These are phyloP conservation scores for Chymomyza amoena DNA, from an alignment of 2,888 invertebrate species.

Conservation along the genomic window DNA sequence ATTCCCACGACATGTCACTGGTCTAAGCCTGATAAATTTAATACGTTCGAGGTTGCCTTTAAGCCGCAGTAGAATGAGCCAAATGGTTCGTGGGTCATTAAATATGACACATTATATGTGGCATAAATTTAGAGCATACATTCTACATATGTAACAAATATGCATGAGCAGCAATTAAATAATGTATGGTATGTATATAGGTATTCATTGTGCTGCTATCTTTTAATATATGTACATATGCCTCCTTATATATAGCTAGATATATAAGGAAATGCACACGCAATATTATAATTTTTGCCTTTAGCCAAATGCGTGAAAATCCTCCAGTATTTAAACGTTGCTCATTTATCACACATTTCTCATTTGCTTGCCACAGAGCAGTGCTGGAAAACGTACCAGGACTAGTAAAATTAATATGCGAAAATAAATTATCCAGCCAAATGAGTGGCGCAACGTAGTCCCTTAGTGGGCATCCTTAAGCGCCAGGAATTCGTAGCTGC, in stretches of 20 bases:
- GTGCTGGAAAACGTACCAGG: constrained; percentile 14
- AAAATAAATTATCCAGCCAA: constrained; percentile 71
- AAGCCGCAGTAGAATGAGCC: constrained; percentile 7
- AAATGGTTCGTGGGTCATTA: constrained; percentile 15
- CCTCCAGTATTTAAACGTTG: constrained; percentile 57
- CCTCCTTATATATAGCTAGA: constrained; percentile 26
- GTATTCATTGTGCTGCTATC: too few species aligned
- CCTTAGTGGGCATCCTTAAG: constrained; percentile 4
- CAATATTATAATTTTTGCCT: constrained; percentile 6
- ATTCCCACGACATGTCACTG: constrained; percentile 19
- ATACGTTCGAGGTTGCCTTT: constrained; percentile 26
- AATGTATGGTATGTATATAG: not conserved
- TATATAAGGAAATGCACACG: constrained; percentile 20
- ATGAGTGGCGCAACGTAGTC: constrained; percentile 59
- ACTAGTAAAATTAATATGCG: constrained; percentile 68
- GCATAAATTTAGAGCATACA: not conserved
- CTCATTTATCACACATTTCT: constrained; percentile 70
- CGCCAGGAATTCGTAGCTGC: not conserved
- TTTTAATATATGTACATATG: constrained; percentile 16
- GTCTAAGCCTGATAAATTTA: constrained; percentile 56
- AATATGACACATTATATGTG: constrained; percentile 27
- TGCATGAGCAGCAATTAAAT: not conserved
- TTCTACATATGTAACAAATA: not conserved
- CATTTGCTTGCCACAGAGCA: constrained; percentile 43
- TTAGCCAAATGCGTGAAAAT: constrained; percentile 33